Evolutionary conservation across 2,113 vertebrate genomes (phyloP), one percentile per base, ranked within the genome.

Genomic region (Nerophis lumbriciformis): DNA sequence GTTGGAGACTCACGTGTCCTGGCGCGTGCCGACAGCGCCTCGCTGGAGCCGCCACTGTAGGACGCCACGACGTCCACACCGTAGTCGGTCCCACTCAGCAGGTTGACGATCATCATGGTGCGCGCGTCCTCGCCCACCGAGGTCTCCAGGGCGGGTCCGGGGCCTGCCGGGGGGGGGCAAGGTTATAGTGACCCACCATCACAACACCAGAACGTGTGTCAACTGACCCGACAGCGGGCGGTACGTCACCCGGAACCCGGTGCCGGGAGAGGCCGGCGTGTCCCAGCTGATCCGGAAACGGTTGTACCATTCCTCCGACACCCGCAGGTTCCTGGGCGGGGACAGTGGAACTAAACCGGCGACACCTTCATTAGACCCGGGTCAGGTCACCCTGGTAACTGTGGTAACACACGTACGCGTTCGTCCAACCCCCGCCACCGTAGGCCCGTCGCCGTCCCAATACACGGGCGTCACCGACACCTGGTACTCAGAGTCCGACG

Each of bases 221-320:
- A 35, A 15, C 3, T 71, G 82, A 98, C 96, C 88, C 45, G 92
- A 93, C 3, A 91, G 61, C 6, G 97, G 95, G 80, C 93, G 94
- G 84, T 99, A 98, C 57, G 98, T 90, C 14, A 99, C 91, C 52
- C 95, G 88, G 81, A 97, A 99, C 8, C 97, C 97, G 90, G 95
- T 94, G 2, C 94, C 93, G 1, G 93, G 90, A 0, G 94, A 90
- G 0, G 93, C 84, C 0, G 97, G 94, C 0, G 90, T 81, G 16
- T 96, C 93, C 97, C 97, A 99, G 13, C 92, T 93, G 81, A 99
- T 94, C 3, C 96, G 91, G 64, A 99, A 88, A 16, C 94, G 91
- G 72, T 97, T 97, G 82, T 98, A 99, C 97, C 97, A 99, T 68
- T 98, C 94, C 48, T 99, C 97, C 0, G 95, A 97, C 2, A 98